Base-by-base conservation (phyloP, 2,888 invertebrate genomes). In the Polietes domitor region DNA sequence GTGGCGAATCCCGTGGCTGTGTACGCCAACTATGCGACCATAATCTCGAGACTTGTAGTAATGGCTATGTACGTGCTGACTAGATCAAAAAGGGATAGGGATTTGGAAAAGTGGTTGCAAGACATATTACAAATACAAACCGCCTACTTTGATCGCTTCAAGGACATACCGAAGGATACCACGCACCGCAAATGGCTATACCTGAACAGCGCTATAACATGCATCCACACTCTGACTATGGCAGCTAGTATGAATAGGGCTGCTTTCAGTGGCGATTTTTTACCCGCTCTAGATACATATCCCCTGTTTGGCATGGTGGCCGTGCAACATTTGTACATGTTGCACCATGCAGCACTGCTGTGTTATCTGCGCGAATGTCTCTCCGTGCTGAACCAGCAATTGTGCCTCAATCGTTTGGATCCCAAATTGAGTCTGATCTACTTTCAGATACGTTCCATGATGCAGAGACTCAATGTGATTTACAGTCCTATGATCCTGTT, bases 401-500 rank as follows among this genome's bases (percentile, higher is more conserved):
- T 81, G 24, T 17, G 71, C 2, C 15, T 70, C 5, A 17, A 24
- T 17, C 2, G 21, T 41, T 32, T 55, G 37, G 82, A 82, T 79
- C 78, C 78, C 5, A 79, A 79, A 65, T 58, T 82, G 12, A 58
- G 71, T 58, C 10, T 79, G 24, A 82, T 82, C 12, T 58, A 63
- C 28, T 71, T 15, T n/a, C 75, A 75, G 32, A 19, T 80, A 2
- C 37, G n/a, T 24, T 7, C 7, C 0, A 10, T 53, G n/a, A 19
- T 71, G 50, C n/a, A 61, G n/a, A 19, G 71, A 5, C 28, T 81
- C 5, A 81, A 73, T 47, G 12, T 12, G n/a, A 81, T 81, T 15
- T 80, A 47, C 24, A 76, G 37, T 63, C 75, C 80, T 15, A 0
- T 61, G 3, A 75, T 41, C 21, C 12, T 80, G 19, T 75, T 61